A percentile compares a stretch with the other conserved stretches of the same genome.
Evolutionary conservation across 2,797 vertebrate genomes (phyloP).

Genomic region (Hemibagrus guttatus): DNA sequence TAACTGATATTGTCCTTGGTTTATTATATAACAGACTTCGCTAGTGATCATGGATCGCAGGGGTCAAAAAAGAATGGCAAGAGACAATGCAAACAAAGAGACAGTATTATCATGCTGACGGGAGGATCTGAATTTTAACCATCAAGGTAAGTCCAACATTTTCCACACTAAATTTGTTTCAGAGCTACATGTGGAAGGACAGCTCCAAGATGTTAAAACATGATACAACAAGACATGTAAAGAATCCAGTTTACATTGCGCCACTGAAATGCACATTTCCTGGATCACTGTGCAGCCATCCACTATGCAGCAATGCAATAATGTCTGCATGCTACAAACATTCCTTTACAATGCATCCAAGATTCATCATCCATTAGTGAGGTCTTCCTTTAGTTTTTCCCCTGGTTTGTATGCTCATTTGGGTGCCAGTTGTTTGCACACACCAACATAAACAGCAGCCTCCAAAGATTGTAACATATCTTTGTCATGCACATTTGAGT

Average conservation of each 20-base stretch:
- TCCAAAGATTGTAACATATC: background rate
- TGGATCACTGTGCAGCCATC: background rate
- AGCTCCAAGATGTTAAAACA: background rate
- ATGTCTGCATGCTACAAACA: background rate
- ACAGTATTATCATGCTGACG: background rate
- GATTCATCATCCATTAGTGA: background rate
- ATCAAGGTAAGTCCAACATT: background rate
- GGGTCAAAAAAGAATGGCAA: too few relatives aligned
- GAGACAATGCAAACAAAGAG: background rate
- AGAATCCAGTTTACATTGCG: background rate
- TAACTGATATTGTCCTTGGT: too few relatives aligned
- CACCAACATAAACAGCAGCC: conserved; percentile 18
- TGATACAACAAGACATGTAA: background rate
- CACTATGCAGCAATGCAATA: background rate
- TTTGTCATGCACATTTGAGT: conserved; percentile 6
- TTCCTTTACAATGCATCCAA: background rate
- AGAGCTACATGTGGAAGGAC: background rate
- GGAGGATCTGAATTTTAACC: background rate
- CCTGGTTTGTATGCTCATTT: conserved; percentile 22
- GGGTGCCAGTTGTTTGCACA: background rate
- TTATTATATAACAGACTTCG: too few relatives aligned
- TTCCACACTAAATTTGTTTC: background rate
- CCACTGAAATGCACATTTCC: background rate
- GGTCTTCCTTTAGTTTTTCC: background rate
- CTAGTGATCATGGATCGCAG: too few relatives aligned